phyloP scores from a whole-genome alignment of 2,888 invertebrate genomes.

The Stenodema calcarata region DNA sequence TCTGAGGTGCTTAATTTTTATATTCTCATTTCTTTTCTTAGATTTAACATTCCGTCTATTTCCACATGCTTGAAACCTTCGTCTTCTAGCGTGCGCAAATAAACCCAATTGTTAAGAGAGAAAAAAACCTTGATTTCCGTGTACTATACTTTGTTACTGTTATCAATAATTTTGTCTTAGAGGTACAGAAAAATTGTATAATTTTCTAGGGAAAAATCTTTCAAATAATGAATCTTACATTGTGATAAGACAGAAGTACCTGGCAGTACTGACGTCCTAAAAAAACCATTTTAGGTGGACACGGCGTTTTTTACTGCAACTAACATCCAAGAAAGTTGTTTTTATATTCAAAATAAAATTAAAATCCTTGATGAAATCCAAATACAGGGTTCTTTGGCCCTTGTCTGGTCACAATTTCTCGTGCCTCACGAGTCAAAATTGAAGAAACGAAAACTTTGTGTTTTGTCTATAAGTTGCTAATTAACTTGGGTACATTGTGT shows the following conservation, averaged over 20 bases:
- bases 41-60: slow-evolving; percentile 25
- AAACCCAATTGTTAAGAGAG: slow-evolving; percentile 4
- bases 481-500: background rate
- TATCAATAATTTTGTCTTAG: background rate
- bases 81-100: background rate
- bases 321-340: background rate
- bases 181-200: background rate
- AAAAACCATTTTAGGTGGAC: background rate
- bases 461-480: background rate
- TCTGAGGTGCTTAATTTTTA: slow-evolving; percentile 51
- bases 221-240: background rate
- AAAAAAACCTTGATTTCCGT: background rate
- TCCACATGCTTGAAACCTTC: background rate
- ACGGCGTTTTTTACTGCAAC: background rate
- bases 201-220: background rate
- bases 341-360: background rate
- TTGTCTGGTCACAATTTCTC: background rate
- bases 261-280: background rate
- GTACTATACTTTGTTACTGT: slow-evolving; percentile 5
- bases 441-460: background rate
- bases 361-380: background rate
- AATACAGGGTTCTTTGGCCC: background rate
- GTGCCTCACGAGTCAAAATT: background rate
- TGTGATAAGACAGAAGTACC: slow-evolving; percentile 16
- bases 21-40: slow-evolving; percentile 6